phyloP scores from a whole-genome alignment of 1,140 invertebrate genomes.

The Stratiolaelaps scimitus region DNA sequence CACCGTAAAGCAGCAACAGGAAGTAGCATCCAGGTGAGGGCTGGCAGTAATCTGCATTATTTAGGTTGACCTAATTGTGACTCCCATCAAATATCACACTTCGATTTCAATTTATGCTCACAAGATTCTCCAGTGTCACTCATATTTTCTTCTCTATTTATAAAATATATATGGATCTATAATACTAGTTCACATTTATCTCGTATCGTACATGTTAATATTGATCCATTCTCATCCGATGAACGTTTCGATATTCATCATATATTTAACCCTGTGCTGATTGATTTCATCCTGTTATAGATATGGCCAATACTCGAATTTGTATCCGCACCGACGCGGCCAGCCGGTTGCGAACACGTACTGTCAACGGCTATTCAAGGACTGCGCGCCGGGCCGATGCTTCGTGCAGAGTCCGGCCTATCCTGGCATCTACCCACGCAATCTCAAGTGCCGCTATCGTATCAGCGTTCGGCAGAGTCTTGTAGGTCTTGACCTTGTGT shows the following conservation, averaged over 20 bases:
- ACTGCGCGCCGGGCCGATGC: slow-evolving; percentile 67
- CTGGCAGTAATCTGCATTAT: too few species aligned
- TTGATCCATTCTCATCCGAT: too few species aligned
- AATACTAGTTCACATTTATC: too few species aligned
- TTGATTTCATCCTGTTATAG: background rate
- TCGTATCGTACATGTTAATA: too few species aligned
- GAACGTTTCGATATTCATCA: too few species aligned
- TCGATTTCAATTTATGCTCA: too few species aligned
- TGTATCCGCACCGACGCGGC: slow-evolving; percentile 74
- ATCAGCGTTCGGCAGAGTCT: slow-evolving; percentile 34
- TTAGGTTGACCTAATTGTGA: too few species aligned
- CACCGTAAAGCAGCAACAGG: slow-evolving; percentile 70
- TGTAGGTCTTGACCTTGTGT: slow-evolving; percentile 34
- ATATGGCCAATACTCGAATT: slow-evolving; percentile 77
- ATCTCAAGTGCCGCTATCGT: slow-evolving; percentile 58
- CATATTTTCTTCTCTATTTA: background rate
- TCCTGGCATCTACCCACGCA: slow-evolving; percentile 75
- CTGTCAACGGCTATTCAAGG: slow-evolving; percentile 61
- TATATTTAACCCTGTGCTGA: background rate
- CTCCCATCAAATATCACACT: too few species aligned
- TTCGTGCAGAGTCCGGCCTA: slow-evolving; percentile 83
- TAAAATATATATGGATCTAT: too few species aligned
- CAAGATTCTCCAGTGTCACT: too few species aligned
- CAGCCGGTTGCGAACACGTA: slow-evolving; percentile 64
- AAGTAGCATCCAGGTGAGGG: slow-evolving; percentile 43